A percentile compares a stretch with the other conserved stretches of the same genome.
Evolutionary conservation across 2,797 vertebrate genomes (phyloP).

Genomic region (Oophaga sylvatica): DNA sequence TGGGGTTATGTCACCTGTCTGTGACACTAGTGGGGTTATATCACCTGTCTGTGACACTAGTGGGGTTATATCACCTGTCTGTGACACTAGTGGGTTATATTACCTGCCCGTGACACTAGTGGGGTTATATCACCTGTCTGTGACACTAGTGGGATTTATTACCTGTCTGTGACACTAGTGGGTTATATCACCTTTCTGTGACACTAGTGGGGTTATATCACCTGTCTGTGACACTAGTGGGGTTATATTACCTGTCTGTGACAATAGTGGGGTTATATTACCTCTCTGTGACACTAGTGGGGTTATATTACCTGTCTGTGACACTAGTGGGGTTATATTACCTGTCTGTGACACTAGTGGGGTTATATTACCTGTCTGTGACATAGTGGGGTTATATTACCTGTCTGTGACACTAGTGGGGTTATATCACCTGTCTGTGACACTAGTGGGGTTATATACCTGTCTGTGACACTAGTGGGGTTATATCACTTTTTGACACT

Average conservation of each 20-base stretch:
- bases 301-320: too few species aligned
- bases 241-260: neutral
- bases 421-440: neutral
- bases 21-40: neutral
- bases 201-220: neutral
- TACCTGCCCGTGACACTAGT: neutral
- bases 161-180: neutral
- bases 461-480: neutral
- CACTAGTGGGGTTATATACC: neutral
- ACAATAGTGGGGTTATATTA: neutral
- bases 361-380: neutral
- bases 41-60: neutral
- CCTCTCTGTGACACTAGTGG: neutral
- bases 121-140: neutral
- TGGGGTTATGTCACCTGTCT: neutral
- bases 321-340: neutral
- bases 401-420: neutral
- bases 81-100: too few species aligned
- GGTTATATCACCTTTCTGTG: neutral
- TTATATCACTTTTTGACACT: too few species aligned
- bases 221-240: neutral
- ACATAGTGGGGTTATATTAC: neutral
- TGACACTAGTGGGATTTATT: neutral
- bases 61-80: neutral
- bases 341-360: neutral